Evolutionary conservation across 2,888 invertebrate genomes (phyloP), one percentile per base, ranked within the genome.

Genomic region (Pasiphila rectangulata): DNA sequence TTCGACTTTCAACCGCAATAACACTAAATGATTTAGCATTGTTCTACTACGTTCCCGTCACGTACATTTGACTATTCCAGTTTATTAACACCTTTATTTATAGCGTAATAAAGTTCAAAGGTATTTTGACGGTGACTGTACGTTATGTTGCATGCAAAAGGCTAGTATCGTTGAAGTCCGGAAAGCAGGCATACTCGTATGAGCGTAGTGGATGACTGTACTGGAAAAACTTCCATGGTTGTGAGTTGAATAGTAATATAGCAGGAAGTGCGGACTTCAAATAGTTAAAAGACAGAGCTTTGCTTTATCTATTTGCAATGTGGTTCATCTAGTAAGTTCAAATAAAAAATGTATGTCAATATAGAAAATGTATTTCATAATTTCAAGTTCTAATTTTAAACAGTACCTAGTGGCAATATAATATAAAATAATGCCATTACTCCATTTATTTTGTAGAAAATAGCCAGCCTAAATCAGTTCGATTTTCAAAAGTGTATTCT

Each of bases 131-230:
- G 35, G 13, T 19, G 35, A 46, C 42, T 37, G 49, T 56, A 55
- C 49, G 46, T 67, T 69, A 69, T 69, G 68, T 77, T 68, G 77
- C 80, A 79, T 76, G 78, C 69, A 63, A 71, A 69, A 65, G 61
- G 68, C 69, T 64, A 74, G 69, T 75, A 72, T 72, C 63, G 63
- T 69, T 67, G 46, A 46, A 48, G 48, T 43, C 61, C 50, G 55
- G 54, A 53, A 58, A 51, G 47, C 56, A 44, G 52, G 64, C 59
- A 66, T 60, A 51, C 57, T 57, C 44, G 36, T 61, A 63, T 53
- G 60, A 54, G 57, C 57, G 61, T 43, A 56, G 49, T 63, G 59
- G 57, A 63, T 58, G 52, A 54, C 62, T 64, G 57, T 55, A 46
- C 45, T 50, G 52, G 56, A 52, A 58, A 57, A 56, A 54, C 54